phyloP scores from a whole-genome alignment of 2,113 vertebrate genomes.

The Aplodontia rufa region DNA sequence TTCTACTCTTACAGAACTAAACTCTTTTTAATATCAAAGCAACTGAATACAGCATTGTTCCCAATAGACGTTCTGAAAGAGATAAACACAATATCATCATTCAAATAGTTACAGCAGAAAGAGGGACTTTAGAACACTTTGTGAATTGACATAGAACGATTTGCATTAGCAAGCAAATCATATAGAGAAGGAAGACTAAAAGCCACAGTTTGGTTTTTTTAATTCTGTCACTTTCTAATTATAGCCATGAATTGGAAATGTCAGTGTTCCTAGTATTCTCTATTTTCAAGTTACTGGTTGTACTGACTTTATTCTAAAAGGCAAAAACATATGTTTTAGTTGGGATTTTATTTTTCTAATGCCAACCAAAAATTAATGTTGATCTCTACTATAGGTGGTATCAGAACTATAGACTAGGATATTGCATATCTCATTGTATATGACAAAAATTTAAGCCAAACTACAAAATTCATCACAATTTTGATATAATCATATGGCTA shows the following conservation, averaged over 20 bases:
- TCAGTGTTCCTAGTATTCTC: slow-evolving; percentile 33
- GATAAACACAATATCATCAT: slow-evolving; percentile 1
- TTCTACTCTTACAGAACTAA: neutral
- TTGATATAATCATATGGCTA: neutral
- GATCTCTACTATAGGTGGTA: neutral
- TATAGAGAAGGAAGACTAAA: slow-evolving; percentile 50
- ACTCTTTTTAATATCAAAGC: neutral
- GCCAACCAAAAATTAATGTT: neutral
- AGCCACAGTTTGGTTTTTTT: neutral
- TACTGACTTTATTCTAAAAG: slow-evolving; percentile 55
- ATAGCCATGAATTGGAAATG: slow-evolving; percentile 60
- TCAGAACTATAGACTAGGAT: neutral
- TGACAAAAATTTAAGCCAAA: neutral
- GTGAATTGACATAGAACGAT: neutral
- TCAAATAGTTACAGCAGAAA: slow-evolving; percentile 20
- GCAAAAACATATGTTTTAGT: slow-evolving; percentile 20
- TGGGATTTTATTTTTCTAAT: slow-evolving; percentile 30
- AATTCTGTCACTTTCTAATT: slow-evolving; percentile 65
- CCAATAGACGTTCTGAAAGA: neutral
- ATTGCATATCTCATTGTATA: neutral
- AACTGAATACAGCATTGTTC: neutral
- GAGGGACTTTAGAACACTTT: slow-evolving; percentile 15
- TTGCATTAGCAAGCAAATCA: slow-evolving; percentile 44
- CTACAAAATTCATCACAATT: slow-evolving; percentile 11
- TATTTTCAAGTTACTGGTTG: slow-evolving; percentile 45